Evolutionary conservation across 2,113 vertebrate genomes (phyloP), one percentile per base, ranked within the genome.

Genomic region (Silurus glanis): DNA sequence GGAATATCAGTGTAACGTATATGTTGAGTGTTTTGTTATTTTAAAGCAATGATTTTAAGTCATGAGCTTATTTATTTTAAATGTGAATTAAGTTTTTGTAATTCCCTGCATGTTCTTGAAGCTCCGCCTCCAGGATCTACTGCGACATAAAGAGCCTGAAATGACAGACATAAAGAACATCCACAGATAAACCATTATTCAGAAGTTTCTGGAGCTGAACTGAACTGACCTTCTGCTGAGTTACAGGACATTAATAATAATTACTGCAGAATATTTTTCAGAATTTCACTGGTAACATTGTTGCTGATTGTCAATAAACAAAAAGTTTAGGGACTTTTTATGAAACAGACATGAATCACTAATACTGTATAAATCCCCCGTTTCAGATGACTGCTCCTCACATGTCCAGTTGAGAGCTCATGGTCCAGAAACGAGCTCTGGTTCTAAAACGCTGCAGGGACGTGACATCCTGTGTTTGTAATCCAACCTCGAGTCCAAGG

Each of bases 301-400:
- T 80, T 51, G 23, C 5, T 0, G 6, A n/a, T 45, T 9, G 51
- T 89, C 17, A 64, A 74, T 53, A 49, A 59, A 82, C 56, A 23
- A 59, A 89, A 84, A 53, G 37, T 58, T 16, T 59, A 56, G 67
- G 78, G 58, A 62, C 14, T n/a, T 66, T 89, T 6, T 58, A 56
- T 86, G 58, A 85, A 83, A 67, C 9, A 23, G 51, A 55, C 59
- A 28, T 89, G 76, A 86, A 87, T 89, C 88, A 87, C 69, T 53
- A n/a, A 49, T 49, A 71, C 28, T 37, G 37, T 37, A 37, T 37
- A 37, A 74, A 21, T 62, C 9, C 51, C 71, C 14, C 64, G 3
- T 45, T 49, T 83, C 7, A 25, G 67, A 62, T 84, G 85, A 62
- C 85, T 84, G 67, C 82, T 82, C 69, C 64, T 59, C 51, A 12